phyloP scores from a whole-genome alignment of 2,888 invertebrate genomes.

The Tryphoninae sp. region DNA sequence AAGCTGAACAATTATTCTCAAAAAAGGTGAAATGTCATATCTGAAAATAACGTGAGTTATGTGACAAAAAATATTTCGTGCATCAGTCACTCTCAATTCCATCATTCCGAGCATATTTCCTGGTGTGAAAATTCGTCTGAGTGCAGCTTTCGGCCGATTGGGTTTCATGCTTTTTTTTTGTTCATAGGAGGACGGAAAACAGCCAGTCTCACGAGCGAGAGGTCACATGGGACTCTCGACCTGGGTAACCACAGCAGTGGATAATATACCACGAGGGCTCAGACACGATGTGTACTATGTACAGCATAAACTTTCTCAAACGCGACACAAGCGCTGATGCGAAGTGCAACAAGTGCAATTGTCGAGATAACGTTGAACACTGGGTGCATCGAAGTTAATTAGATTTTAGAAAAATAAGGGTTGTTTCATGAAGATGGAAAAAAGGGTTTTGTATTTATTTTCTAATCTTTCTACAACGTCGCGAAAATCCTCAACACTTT shows the following conservation, averaged over 20 bases:
- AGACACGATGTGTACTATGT: conserved; percentile 8
- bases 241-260: conserved; percentile 40
- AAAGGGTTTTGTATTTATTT: not conserved
- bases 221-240: conserved; percentile 57
- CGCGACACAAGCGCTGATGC: conserved; percentile 8
- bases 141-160: not conserved
- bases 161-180: conserved; percentile 32
- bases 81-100: not conserved
- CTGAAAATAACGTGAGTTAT: not conserved
- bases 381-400: conserved; percentile 44
- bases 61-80: not conserved
- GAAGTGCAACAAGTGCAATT: conserved; percentile 60
- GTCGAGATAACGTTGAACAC: conserved; percentile 27
- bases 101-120: conserved; percentile 23
- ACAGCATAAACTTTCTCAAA: conserved; percentile 49
- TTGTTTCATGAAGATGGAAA: not conserved
- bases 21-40: too few species aligned
- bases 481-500: too few species aligned
- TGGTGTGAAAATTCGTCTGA: conserved; percentile 29
- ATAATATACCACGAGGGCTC: conserved; percentile 43
- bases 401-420: conserved; percentile 29
- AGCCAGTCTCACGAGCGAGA: conserved; percentile 31
- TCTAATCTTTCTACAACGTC: not conserved
- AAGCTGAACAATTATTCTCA: too few species aligned
- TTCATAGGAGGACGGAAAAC: conserved; percentile 33